phyloP scores from a whole-genome alignment of 2,113 vertebrate species.

The Ptilorrhoa leucosticta region DNA sequence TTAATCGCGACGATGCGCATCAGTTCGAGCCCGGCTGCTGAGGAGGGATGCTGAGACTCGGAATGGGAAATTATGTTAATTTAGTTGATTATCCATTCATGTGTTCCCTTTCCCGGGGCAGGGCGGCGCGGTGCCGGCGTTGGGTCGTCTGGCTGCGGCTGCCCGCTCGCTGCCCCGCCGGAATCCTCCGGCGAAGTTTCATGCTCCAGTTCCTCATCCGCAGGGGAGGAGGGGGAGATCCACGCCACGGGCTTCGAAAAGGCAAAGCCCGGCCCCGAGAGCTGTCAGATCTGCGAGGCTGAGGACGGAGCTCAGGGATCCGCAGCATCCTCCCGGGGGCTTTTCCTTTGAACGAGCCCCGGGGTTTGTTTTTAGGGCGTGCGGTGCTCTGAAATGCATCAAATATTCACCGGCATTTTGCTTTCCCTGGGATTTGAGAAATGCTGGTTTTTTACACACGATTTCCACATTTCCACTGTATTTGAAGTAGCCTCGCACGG shows the following conservation, averaged over 20 bases:
- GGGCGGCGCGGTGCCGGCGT: neutral
- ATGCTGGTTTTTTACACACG: neutral
- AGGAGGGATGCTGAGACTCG: neutral
- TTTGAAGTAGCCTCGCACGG: neutral
- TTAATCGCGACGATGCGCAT: neutral
- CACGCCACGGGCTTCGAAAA: neutral
- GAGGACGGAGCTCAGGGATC: neutral
- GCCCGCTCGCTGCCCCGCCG: neutral
- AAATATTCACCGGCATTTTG: neutral
- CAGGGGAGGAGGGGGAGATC: neutral
- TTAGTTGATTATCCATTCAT: fast-evolving
- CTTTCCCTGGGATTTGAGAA: neutral
- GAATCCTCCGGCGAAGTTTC: neutral
- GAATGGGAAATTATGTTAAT: neutral
- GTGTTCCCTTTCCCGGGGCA: neutral
- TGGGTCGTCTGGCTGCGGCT: neutral
- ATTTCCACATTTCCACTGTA: fast-evolving
- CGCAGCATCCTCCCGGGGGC: neutral
- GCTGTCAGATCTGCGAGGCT: neutral
- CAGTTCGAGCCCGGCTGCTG: neutral
- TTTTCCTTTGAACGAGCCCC: neutral
- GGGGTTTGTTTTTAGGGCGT: neutral
- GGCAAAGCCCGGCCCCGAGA: neutral
- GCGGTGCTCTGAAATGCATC: neutral
- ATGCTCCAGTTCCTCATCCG: slow-evolving; percentile 34